These are phyloP conservation scores for Amblyopsis hoosieri DNA, from an alignment of 2,797 vertebrate species.

Conservation along the genomic window DNA sequence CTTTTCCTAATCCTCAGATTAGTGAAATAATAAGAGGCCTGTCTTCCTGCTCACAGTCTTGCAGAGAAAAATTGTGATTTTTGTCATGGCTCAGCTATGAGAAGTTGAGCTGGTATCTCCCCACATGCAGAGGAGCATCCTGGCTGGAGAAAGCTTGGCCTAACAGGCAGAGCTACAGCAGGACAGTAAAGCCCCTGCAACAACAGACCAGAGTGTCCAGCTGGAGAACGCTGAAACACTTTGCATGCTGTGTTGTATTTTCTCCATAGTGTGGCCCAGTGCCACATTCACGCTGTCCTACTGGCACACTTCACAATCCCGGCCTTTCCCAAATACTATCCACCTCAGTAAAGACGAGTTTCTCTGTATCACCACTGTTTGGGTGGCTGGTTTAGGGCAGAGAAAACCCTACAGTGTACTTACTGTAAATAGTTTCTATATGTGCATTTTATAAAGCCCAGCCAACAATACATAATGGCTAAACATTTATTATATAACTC, in stretches of 20 bases:
- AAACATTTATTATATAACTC: too few species aligned
- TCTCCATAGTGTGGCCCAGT: conserved; percentile 24
- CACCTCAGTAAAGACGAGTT: too few species aligned
- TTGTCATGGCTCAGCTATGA: conserved; percentile 48
- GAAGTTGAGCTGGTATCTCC: conserved; percentile 65
- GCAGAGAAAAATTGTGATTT: conserved; percentile 38
- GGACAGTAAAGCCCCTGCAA: conserved; percentile 45
- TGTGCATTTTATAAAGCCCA: too few species aligned
- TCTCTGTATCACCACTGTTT: too few species aligned
- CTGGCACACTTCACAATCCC: conserved; percentile 65
- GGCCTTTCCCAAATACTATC: conserved; percentile 21
- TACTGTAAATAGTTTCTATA: too few species aligned
- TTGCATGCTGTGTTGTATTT: conserved; percentile 14
- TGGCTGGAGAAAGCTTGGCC: conserved; percentile 52
- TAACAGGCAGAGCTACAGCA: conserved; percentile 38
- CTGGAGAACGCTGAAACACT: conserved; percentile 33
- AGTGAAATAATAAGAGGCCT: conserved; percentile 71
- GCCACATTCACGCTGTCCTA: conserved; percentile 64
- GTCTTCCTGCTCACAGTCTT: conserved; percentile 53
- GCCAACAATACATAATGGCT: too few species aligned
- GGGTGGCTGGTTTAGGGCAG: too few species aligned
- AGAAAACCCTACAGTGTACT: too few species aligned
- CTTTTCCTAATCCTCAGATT: conserved; percentile 77
- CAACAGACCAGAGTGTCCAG: conserved; percentile 57
- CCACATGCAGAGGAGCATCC: conserved; percentile 58